phyloP scores from a whole-genome alignment of 30 jellyfish, hydroid and myxozoan species.

The Aurelia sp. region DNA sequence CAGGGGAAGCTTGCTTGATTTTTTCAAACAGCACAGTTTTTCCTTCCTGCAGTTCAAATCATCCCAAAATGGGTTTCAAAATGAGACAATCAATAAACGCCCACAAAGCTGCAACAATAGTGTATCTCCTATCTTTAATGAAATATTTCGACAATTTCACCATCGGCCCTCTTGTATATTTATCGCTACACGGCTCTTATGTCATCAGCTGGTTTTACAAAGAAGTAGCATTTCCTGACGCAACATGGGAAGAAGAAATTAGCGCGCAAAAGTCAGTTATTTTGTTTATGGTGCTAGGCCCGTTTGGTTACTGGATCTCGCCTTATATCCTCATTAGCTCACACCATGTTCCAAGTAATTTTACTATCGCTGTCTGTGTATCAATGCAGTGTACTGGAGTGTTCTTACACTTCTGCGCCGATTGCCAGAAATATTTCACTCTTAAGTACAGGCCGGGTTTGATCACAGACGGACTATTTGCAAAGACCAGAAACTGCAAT shows the following conservation, averaged over 20 bases:
- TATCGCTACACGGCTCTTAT: slow-evolving; percentile 85
- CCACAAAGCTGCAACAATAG: slow-evolving; percentile 70
- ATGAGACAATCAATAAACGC: slow-evolving; percentile 73
- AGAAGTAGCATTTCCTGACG: slow-evolving; percentile 78
- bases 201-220: slow-evolving; percentile 64
- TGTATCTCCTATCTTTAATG: slow-evolving; percentile 49
- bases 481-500: slow-evolving; percentile 68
- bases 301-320: slow-evolving; percentile 80
- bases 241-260: slow-evolving; percentile 63
- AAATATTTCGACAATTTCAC: slow-evolving; percentile 35
- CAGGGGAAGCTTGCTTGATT: neutral
- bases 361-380: slow-evolving; percentile 37
- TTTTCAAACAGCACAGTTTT: neutral
- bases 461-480: slow-evolving; percentile 79
- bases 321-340: slow-evolving; percentile 47
- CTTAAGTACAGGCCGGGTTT: slow-evolving; percentile 61
- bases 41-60: too few species aligned
- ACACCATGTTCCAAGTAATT: slow-evolving; percentile 51
- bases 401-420: slow-evolving; percentile 76
- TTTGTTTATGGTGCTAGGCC: slow-evolving; percentile 62
- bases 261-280: slow-evolving; percentile 10
- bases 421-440: slow-evolving; percentile 76
- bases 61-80: slow-evolving; percentile 38
- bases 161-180: slow-evolving; percentile 70
- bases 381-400: slow-evolving; percentile 65